phyloP scores from a whole-genome alignment of 2,888 invertebrate species.

The Drosophila acutilabella region DNA sequence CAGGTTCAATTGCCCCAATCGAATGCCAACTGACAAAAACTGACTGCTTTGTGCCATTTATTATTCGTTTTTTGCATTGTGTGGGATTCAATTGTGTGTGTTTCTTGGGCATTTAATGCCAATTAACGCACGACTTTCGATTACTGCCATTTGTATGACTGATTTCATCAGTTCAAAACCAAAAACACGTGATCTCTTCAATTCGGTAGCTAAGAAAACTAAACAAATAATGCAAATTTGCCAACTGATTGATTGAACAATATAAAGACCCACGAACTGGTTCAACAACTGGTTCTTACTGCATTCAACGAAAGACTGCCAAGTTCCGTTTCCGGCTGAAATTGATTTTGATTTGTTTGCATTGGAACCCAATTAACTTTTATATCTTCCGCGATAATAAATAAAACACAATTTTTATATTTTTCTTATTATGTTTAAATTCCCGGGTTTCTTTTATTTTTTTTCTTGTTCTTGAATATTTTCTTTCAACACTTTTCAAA shows the following conservation, averaged over 20 bases:
- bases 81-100: constrained; percentile 22
- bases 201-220: constrained; percentile 11
- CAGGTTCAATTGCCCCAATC: constrained; percentile 67
- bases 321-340: constrained; percentile 11
- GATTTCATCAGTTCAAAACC: constrained; percentile 1
- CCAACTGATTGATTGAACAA: constrained; percentile 34
- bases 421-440: constrained; percentile 22
- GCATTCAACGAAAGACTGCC: background rate
- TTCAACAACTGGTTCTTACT: constrained; percentile 1
- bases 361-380: background rate
- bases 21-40: constrained; percentile 25
- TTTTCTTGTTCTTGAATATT: constrained; percentile 26
- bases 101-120: constrained; percentile 57
- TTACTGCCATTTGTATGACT: constrained; percentile 40
- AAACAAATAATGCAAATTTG: constrained; percentile 5
- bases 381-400: background rate
- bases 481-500: constrained; percentile 67
- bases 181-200: constrained; percentile 32
- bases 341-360: background rate
- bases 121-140: constrained; percentile 71
- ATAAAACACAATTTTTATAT: constrained; percentile 20
- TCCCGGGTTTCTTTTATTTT: constrained; percentile 18
- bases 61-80: constrained; percentile 16
- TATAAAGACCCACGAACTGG: background rate
- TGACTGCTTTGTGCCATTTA: constrained; percentile 21